Evolutionary conservation across 1,140 invertebrate species (phyloP).

Genomic region (Solenopsis invicta): DNA sequence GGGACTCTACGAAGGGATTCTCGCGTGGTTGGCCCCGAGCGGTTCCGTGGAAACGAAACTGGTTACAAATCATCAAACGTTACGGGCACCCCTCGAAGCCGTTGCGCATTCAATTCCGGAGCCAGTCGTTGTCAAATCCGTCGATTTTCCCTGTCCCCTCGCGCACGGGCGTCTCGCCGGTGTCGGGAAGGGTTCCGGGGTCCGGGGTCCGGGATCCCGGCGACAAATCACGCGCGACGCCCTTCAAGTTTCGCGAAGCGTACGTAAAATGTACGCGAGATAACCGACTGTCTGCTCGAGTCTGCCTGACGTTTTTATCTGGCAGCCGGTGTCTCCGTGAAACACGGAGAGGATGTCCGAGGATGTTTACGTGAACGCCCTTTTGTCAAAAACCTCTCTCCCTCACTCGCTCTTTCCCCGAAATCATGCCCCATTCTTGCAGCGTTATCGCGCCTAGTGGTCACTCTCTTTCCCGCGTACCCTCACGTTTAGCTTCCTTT

Average conservation of each 20-base stretch:
- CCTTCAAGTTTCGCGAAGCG: slow-evolving; percentile 56
- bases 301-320: slow-evolving; percentile 68
- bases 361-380: slow-evolving; percentile 69
- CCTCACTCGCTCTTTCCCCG: neutral
- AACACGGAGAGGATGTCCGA: slow-evolving; percentile 22
- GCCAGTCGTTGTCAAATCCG: slow-evolving; percentile 46
- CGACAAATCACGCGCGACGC: slow-evolving; percentile 71
- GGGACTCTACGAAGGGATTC: neutral
- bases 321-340: slow-evolving; percentile 18
- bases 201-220: neutral
- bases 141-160: slow-evolving; percentile 52
- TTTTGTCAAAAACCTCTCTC: slow-evolving; percentile 41
- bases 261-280: slow-evolving; percentile 66
- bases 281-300: slow-evolving; percentile 55
- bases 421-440: neutral
- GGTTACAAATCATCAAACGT: slow-evolving; percentile 58
- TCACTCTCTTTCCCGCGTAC: neutral
- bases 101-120: slow-evolving; percentile 55
- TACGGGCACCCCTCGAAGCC: slow-evolving; percentile 8
- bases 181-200: neutral
- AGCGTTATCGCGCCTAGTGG: neutral
- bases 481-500: neutral
- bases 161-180: slow-evolving; percentile 23
- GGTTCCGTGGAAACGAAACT: slow-evolving; percentile 21
- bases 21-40: neutral